Evolutionary conservation across 1,140 invertebrate species (phyloP).

Genomic region (Zelostemma sp.): DNA sequence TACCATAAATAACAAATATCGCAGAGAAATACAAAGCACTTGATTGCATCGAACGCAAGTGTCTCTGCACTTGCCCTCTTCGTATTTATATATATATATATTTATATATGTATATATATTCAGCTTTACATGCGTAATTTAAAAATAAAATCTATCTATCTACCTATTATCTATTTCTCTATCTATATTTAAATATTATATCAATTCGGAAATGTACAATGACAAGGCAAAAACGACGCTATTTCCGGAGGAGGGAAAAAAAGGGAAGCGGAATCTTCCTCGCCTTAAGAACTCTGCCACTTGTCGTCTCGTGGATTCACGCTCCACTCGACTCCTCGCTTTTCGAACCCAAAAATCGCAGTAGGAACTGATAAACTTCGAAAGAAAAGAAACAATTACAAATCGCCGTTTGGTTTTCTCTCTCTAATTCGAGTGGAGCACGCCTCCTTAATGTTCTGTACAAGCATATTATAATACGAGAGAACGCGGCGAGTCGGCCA

Average conservation of each 20-base stretch:
- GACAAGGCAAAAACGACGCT: slow-evolving; percentile 44
- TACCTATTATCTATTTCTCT: slow-evolving; percentile 10
- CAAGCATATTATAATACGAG: slow-evolving; percentile 38
- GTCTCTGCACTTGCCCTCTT: slow-evolving; percentile 8
- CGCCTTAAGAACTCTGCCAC: slow-evolving; percentile 31
- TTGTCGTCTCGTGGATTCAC: slow-evolving; percentile 21
- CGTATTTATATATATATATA: slow-evolving; percentile 26
- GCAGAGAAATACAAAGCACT: slow-evolving; percentile 13
- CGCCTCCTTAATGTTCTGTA: slow-evolving; percentile 51
- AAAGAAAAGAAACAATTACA: no score
- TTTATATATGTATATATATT: slow-evolving; percentile 22
- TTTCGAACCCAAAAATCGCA: no score
- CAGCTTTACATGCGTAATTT: slow-evolving; percentile 8
- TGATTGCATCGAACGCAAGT: slow-evolving; percentile 6
- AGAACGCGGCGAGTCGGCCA: slow-evolving; percentile 27
- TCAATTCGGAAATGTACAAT: slow-evolving; percentile 30
- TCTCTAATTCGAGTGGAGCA: slow-evolving; percentile 49
- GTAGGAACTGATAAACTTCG: no score
- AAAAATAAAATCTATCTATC: slow-evolving; percentile 27
- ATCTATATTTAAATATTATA: slow-evolving; percentile 34
- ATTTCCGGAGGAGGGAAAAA: slow-evolving; percentile 11
- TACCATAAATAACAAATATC: slow-evolving; percentile 18
- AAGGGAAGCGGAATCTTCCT: slow-evolving; percentile 39
- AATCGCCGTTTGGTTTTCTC: slow-evolving; percentile 24
- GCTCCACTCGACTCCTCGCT: no score